Conservation (phyloP, 1,140 invertebrate genomes). For the Drosophila nebulosa region DNA sequence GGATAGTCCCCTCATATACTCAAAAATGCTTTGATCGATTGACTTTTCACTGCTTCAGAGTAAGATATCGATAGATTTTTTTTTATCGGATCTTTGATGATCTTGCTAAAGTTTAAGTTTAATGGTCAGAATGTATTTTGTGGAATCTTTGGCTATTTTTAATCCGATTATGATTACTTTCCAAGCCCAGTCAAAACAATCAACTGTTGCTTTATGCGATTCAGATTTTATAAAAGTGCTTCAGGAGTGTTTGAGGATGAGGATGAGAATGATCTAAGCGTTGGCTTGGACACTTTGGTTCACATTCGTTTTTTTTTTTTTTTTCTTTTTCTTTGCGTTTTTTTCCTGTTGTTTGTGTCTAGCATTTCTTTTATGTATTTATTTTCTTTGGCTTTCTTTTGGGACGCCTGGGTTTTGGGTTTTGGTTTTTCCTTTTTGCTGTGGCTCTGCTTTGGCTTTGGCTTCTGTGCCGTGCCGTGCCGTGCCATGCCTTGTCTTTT, state of each 20-base stretch:
- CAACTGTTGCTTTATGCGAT: conserved; percentile 2
- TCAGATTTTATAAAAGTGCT: neutral
- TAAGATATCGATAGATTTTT: too few relatives aligned
- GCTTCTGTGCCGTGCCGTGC: conserved; percentile 7
- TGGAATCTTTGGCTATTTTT: too few relatives aligned
- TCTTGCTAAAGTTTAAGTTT: too few relatives aligned
- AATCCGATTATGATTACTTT: too few relatives aligned
- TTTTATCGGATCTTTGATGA: too few relatives aligned
- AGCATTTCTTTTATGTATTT: conserved; percentile 71
- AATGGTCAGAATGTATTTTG: too few relatives aligned
- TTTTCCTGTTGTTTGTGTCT: conserved; percentile 13
- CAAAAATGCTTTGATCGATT: too few relatives aligned
- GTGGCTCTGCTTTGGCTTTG: conserved; percentile 18
- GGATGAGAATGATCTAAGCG: neutral
- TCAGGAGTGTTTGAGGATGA: too few relatives aligned
- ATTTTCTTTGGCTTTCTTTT: conserved; percentile 61
- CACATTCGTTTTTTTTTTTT: neutral
- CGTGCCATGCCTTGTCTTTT: conserved; percentile 42
- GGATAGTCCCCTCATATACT: too few relatives aligned
- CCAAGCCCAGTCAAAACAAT: neutral
- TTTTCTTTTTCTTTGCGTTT: neutral
- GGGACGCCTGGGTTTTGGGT: conserved; percentile 41
- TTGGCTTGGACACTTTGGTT: conserved; percentile 25
- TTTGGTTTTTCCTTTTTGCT: conserved; percentile 27
- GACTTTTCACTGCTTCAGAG: too few relatives aligned